A percentile compares a stretch with the other conserved stretches of the same genome.
phyloP scores from a whole-genome alignment of 2,888 invertebrate species.

The Melipona beecheii region DNA sequence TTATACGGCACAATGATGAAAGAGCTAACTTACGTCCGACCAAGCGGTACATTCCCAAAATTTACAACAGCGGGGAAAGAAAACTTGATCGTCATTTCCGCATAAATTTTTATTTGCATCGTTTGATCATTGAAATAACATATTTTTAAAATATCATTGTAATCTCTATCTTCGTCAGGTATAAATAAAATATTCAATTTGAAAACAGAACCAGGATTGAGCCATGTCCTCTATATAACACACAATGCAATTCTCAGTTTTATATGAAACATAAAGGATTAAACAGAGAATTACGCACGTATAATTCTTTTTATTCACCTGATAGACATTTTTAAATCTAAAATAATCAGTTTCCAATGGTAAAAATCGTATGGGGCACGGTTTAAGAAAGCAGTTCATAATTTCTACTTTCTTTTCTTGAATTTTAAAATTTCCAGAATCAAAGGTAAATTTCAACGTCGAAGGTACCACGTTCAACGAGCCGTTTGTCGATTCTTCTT shows the following conservation, averaged over 20 bases:
- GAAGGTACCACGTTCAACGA: conserved; percentile 25
- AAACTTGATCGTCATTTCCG: neutral
- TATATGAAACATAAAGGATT: neutral
- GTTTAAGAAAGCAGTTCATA: conserved; percentile 37
- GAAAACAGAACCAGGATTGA: conserved; percentile 42
- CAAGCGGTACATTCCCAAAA: conserved; percentile 53
- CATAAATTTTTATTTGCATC: conserved; percentile 25
- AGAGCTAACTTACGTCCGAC: conserved; percentile 34
- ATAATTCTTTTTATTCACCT: conserved; percentile 19
- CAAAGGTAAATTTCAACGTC: conserved; percentile 38
- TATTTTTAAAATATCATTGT: conserved; percentile 41
- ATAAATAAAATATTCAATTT: conserved; percentile 32
- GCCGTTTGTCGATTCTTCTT: neutral
- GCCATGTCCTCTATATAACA: conserved; percentile 31
- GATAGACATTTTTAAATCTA: conserved; percentile 3
- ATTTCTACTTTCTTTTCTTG: conserved; percentile 38
- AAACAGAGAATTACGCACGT: neutral
- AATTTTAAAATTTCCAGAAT: conserved; percentile 22
- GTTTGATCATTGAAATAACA: conserved; percentile 19
- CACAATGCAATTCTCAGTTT: neutral
- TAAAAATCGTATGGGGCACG: conserved; percentile 40
- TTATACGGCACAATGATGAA: neutral
- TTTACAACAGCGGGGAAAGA: conserved; percentile 41
- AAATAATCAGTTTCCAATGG: conserved; percentile 40
- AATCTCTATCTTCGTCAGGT: conserved; percentile 48